phyloP scores from a whole-genome alignment of 2,113 vertebrate species.

The Tautogolabrus adspersus region DNA sequence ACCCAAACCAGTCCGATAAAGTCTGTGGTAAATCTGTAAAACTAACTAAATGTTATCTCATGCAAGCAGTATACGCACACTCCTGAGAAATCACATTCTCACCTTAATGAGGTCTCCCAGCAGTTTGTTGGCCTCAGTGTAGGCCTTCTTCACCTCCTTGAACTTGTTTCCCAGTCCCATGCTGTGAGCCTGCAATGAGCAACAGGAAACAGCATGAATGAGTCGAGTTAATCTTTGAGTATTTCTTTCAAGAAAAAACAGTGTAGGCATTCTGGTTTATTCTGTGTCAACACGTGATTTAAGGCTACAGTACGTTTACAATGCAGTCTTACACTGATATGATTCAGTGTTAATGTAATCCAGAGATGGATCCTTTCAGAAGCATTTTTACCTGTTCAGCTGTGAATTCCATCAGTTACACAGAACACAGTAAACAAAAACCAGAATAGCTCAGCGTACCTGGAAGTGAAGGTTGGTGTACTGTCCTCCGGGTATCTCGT shows the following conservation, averaged over 20 bases:
- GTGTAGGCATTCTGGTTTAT: not conserved
- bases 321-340: not conserved
- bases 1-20: not conserved
- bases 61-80: not conserved
- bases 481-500: conserved; percentile 98
- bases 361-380: conserved; percentile 12
- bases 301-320: conserved; percentile 24
- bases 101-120: conserved; percentile 98
- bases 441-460: conserved; percentile 37
- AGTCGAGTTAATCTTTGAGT: not conserved
- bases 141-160: conserved; percentile 97
- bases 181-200: conserved; percentile 92
- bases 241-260: not conserved
- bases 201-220: conserved; percentile 17
- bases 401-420: conserved; percentile 1
- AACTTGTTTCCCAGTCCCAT: conserved; percentile 98
- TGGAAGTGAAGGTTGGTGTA: conserved; percentile 99
- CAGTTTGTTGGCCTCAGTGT: conserved; percentile 93
- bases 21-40: not conserved
- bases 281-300: conserved; percentile 22
- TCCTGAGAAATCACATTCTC: conserved; percentile 39
- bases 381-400: conserved; percentile 12
- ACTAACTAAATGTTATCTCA: not conserved
- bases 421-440: not conserved
- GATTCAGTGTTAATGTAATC: not conserved